Evolutionary conservation across 2,888 invertebrate species (phyloP), one percentile per base, ranked within the genome.

Genomic region (Agrotis exclamationis): DNA sequence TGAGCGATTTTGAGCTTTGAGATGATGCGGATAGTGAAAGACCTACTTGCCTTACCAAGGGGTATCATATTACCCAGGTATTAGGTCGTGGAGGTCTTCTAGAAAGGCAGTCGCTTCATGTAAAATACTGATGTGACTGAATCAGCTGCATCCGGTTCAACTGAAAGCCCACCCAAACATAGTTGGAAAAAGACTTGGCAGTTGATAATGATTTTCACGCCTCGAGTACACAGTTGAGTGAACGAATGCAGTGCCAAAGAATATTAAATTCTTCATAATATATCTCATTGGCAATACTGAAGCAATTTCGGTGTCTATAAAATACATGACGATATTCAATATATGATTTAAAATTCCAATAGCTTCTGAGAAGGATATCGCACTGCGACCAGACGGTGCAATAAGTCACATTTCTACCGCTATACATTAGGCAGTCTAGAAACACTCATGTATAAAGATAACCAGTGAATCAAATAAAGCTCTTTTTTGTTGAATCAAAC

Each of bases 341-440:
- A 57, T 45, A 67, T 9, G 20, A 74, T 77, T 74, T 59, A n/a
- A 74, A 78, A 65, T 65, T 63, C 50, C n/a, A 59, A 74, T 69
- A 47, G 58, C 58, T 63, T 69, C 64, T 63, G 16, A 44, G 53
- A 63, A 79, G 45, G 44, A 67, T 66, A 77, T 59, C 51, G 53
- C 18, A 51, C 9, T 18, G n/a, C 16, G 9, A 20, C 47, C 22
- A 20, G 48, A 24, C 51, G 44, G 47, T 53, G 33, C 33, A 74
- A 79, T 57, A 64, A 62, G 24, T 72, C 53, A 45, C 39, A 64
- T 53, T 54, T 59, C 13, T 59, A 50, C n/a, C 14, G 57, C 18
- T 51, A 57, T 60, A 64, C 1, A 64, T 53, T 44, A 48, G n/a
- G n/a, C 22, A 28, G 33, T 39, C 4, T 48, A 22, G n/a, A 39